Evolutionary conservation across 2,888 invertebrate genomes (phyloP).

Genomic region (Rhopalosiphum nymphaeae): DNA sequence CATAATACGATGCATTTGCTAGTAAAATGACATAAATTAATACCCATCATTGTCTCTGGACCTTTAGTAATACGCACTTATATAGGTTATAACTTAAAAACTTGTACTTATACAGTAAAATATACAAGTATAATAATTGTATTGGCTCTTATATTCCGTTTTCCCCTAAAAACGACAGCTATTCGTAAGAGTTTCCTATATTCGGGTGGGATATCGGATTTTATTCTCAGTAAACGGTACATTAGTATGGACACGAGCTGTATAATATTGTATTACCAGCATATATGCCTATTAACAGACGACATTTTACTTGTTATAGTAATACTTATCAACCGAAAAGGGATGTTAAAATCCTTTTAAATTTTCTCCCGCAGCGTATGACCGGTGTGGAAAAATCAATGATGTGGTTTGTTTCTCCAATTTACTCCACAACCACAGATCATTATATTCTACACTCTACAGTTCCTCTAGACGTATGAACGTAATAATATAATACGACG

Average conservation of each 20-base stretch:
- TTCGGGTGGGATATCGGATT: neutral
- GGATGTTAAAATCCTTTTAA: conserved; percentile 10
- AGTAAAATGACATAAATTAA: neutral
- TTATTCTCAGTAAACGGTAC: neutral
- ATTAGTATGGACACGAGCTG: neutral
- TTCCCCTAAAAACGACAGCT: neutral
- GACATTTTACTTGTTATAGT: neutral
- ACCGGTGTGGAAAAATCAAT: neutral
- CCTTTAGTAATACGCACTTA: no score
- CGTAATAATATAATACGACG: neutral
- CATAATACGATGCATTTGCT: neutral
- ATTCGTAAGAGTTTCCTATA: neutral
- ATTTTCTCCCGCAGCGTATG: neutral
- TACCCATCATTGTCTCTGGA: no score
- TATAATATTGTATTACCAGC: neutral
- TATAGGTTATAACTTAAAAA: neutral
- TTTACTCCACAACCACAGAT: neutral
- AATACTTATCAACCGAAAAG: neutral
- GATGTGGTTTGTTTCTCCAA: neutral
- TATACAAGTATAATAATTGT: neutral
- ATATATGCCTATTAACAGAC: neutral
- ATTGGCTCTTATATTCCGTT: neutral
- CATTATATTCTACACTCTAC: neutral
- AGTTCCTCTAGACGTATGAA: neutral
- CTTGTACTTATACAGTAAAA: neutral